phyloP scores from a whole-genome alignment of 2,113 vertebrate genomes.

The Protobothrops mucrosquamatus region DNA sequence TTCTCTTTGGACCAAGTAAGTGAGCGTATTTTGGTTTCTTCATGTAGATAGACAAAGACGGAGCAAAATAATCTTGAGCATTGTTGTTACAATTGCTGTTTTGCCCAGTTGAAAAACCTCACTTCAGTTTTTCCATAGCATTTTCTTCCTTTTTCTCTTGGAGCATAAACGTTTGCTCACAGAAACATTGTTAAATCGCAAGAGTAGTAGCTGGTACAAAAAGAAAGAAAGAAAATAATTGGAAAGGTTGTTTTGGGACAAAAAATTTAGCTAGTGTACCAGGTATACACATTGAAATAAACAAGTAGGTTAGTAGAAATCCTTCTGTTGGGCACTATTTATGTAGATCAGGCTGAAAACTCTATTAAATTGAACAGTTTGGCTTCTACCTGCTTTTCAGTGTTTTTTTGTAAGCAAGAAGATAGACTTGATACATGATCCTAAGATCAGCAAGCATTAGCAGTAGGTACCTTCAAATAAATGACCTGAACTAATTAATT shows the following conservation, averaged over 20 bases:
- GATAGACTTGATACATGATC: neutral
- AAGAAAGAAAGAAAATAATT: neutral
- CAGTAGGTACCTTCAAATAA: neutral
- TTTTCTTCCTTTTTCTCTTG: neutral
- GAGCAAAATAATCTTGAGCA: neutral
- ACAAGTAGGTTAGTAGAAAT: neutral
- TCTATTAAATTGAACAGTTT: neutral
- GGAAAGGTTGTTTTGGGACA: neutral
- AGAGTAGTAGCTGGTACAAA: neutral
- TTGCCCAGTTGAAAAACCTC: neutral
- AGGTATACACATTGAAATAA: neutral
- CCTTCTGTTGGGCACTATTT: neutral
- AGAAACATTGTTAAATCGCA: neutral
- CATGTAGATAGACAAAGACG: neutral
- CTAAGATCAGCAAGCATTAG: neutral
- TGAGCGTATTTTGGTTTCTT: neutral
- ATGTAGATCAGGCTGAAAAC: neutral
- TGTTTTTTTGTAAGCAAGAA: neutral
- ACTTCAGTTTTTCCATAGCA: neutral
- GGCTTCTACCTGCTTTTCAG: neutral
- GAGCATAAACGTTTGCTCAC: neutral
- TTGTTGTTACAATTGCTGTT: neutral
- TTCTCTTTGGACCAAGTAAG: slow-evolving; percentile 18
- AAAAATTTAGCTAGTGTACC: neutral
- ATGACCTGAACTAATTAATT: neutral